Evolutionary conservation across 2,888 invertebrate genomes (phyloP), one percentile per base, ranked within the genome.

Genomic region (Philopedon plagiatum): DNA sequence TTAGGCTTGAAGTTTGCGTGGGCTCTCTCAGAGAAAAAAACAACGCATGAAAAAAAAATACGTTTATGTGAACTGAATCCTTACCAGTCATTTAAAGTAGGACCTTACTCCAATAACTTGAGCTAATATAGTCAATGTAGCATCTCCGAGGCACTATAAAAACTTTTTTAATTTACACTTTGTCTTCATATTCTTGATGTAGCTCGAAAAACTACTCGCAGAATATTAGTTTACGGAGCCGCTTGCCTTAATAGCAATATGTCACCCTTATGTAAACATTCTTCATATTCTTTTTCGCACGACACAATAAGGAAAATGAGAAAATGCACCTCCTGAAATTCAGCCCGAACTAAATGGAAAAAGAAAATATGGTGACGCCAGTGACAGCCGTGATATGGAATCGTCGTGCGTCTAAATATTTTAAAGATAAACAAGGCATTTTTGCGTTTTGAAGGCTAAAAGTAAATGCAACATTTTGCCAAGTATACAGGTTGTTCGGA

Each of bases 181-280:
- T 23, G 19, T 46, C 46, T 46, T 46, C 46, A 46, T 46, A 46
- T 46, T 46, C 46, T 46, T 23, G 23, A 23, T 3, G 5, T 21
- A 23, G 5, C 46, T 46, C 23, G 21, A 23, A 19, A 46, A 46
- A 46, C 46, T 46, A 46, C 46, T 46, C 46, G 0, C 9, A 46
- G 46, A 46, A 46, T 46, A 46, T 46, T 46, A 46, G 46, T 46
- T 46, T 46, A 46, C 23, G n/a, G 2, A 23, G 46, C 46, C 11
- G 46, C 23, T 23, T 21, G 21, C 46, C 11, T 46, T 46, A 46
- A 46, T 46, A 46, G 21, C 46, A 46, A 46, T 46, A 46, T 46
- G 46, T 46, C 46, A 46, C n/a, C n/a, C 46, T 46, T 23, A 46
- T 46, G 46, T 46, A 21, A 46, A 46, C 46, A 46, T 46, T 46